A percentile compares a stretch with the other conserved stretches of the same genome.
phyloP scores from a whole-genome alignment of 2,888 invertebrate species.

The Chironomus riparius region DNA sequence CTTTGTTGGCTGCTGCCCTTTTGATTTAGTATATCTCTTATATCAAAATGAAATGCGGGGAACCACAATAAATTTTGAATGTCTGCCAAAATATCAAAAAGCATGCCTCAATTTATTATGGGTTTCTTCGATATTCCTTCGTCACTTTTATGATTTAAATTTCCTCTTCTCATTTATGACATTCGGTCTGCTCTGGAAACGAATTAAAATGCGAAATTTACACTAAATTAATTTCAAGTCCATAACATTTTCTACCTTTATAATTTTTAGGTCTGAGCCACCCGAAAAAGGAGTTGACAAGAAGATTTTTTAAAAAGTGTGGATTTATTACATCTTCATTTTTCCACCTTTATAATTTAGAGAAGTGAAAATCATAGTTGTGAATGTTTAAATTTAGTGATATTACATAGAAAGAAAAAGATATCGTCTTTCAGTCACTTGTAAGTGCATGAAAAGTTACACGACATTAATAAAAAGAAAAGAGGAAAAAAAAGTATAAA shows the following conservation, averaged over 20 bases:
- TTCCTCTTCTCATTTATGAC: too few relatives aligned
- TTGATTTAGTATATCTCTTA: background rate
- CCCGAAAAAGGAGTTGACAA: background rate
- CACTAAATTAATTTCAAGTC: background rate
- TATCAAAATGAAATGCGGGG: background rate
- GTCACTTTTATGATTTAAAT: too few relatives aligned
- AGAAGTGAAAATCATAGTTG: background rate
- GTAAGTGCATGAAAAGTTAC: background rate
- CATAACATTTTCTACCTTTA: background rate
- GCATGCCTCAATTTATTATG: background rate
- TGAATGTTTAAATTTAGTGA: background rate
- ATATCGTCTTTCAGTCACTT: background rate
- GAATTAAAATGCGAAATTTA: background rate
- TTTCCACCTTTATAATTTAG: background rate
- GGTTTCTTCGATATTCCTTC: too few relatives aligned
- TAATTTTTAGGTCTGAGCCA: background rate
- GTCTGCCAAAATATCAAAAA: slow-evolving; percentile 5
- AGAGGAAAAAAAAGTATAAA: background rate
- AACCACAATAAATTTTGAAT: slow-evolving; percentile 17
- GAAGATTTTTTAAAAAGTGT: background rate
- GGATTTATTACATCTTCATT: background rate
- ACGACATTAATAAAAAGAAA: background rate
- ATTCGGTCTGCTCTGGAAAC: too few relatives aligned
- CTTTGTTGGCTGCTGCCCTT: background rate
- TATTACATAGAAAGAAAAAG: background rate